Evolutionary conservation across 2,797 vertebrate species (phyloP).

Genomic region (Malurus splendens): DNA sequence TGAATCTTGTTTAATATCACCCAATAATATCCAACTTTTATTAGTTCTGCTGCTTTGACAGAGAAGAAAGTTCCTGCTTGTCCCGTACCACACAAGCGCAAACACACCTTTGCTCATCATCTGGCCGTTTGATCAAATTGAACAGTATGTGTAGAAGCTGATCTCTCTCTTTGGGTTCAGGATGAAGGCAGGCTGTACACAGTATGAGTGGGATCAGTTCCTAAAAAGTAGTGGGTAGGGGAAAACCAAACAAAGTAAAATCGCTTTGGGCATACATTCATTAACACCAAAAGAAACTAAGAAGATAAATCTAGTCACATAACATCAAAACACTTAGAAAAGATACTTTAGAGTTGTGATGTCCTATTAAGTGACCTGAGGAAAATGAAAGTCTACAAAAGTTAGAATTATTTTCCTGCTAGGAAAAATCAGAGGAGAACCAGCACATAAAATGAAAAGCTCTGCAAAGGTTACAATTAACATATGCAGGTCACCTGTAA

Average conservation of each 20-base stretch:
- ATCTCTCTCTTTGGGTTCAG: constrained; percentile 95
- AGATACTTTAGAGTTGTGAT: neutral
- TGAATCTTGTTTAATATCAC: neutral
- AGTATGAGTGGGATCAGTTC: constrained; percentile 97
- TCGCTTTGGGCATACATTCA: neutral
- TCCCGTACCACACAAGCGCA: neutral
- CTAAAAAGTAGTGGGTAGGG: constrained; percentile 64
- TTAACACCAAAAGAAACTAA: constrained; percentile 8
- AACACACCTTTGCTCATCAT: constrained; percentile 93
- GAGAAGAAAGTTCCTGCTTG: neutral
- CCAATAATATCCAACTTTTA: neutral
- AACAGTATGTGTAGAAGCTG: constrained; percentile 98
- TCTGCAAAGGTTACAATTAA: neutral
- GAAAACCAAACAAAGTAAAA: constrained; percentile 57
- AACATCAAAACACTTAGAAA: neutral
- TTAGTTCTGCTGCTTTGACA: neutral
- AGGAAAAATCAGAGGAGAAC: neutral
- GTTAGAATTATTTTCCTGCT: constrained; percentile 22
- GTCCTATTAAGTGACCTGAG: neutral
- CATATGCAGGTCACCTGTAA: neutral
- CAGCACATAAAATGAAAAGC: neutral
- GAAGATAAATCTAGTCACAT: neutral
- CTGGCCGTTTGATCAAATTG: constrained; percentile 96
- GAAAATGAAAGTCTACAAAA: neutral
- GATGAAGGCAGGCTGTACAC: constrained; percentile 97